phyloP scores from a whole-genome alignment of 1,140 invertebrate species.

The Saccostrea cuccullata region DNA sequence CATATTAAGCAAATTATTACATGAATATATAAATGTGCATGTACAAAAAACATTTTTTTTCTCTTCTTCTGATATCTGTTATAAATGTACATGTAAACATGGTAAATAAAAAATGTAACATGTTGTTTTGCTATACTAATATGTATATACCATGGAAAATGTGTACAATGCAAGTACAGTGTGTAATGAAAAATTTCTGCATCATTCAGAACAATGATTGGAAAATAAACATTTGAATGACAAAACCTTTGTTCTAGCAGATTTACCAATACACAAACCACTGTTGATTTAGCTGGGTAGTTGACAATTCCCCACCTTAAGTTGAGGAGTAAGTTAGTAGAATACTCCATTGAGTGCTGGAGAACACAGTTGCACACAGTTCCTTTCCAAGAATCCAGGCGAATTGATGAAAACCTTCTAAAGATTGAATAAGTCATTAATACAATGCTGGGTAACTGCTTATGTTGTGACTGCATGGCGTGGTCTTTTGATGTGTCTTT shows the following conservation, averaged over 20 bases:
- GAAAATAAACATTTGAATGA: background rate
- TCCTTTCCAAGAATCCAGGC: slow-evolving; percentile 7
- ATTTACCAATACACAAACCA: slow-evolving; percentile 5
- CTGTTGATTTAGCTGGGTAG: background rate
- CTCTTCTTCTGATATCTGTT: background rate
- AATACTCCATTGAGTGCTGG: background rate
- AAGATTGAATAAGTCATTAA: slow-evolving; percentile 31
- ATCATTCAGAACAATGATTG: background rate
- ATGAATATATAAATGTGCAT: slow-evolving; percentile 14
- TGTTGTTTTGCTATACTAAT: background rate
- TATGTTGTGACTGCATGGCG: background rate
- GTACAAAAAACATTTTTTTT: background rate
- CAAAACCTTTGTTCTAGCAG: background rate
- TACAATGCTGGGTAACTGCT: slow-evolving; percentile 10
- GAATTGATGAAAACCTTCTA: slow-evolving; percentile 27
- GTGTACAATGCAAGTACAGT: background rate
- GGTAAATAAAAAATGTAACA: background rate
- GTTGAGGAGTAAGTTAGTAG: slow-evolving; percentile 9
- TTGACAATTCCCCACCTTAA: slow-evolving; percentile 9
- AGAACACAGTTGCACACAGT: background rate
- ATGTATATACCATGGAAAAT: background rate
- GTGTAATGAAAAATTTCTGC: too few species aligned
- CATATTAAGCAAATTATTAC: background rate
- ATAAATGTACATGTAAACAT: background rate
- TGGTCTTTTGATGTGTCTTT: slow-evolving; percentile 16